Conservation (phyloP, 2,113 vertebrate genomes). For the Phainopepla nitens region DNA sequence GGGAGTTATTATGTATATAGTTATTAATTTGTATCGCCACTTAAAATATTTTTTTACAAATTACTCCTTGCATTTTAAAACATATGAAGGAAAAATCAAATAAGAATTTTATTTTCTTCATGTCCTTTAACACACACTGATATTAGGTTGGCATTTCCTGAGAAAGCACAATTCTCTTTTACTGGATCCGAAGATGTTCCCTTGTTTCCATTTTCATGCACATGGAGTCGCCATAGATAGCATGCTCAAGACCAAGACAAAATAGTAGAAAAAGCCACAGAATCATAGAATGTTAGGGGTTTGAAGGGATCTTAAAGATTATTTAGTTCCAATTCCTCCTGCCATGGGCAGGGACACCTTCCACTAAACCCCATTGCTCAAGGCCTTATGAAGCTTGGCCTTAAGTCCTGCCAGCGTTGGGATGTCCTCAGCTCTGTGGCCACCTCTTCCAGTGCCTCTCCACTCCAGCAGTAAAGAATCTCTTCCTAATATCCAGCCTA, state of each 20-base stretch:
- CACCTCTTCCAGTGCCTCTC: background rate
- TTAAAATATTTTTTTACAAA: background rate
- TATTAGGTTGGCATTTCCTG: background rate
- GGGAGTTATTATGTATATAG: background rate
- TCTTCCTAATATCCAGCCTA: too few relatives aligned
- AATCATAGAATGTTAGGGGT: background rate
- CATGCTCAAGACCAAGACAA: background rate
- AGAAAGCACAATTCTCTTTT: background rate
- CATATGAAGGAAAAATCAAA: background rate
- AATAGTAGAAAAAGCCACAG: background rate
- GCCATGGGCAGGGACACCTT: background rate
- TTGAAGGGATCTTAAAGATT: background rate
- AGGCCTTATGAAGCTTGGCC: background rate
- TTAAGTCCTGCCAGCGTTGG: background rate
- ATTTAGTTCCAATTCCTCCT: background rate
- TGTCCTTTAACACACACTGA: background rate
- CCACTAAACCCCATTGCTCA: background rate
- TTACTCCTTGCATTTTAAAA: background rate
- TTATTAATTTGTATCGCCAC: background rate
- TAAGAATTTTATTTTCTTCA: background rate
- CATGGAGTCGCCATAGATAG: background rate
- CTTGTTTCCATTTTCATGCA: background rate
- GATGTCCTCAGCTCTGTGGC: rapidly evolving
- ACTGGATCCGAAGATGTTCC: background rate
- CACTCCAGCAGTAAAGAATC: background rate